These are phyloP conservation scores for Buceros bicornis DNA, from an alignment of 2,797 vertebrate genomes.

Conservation along the genomic window DNA sequence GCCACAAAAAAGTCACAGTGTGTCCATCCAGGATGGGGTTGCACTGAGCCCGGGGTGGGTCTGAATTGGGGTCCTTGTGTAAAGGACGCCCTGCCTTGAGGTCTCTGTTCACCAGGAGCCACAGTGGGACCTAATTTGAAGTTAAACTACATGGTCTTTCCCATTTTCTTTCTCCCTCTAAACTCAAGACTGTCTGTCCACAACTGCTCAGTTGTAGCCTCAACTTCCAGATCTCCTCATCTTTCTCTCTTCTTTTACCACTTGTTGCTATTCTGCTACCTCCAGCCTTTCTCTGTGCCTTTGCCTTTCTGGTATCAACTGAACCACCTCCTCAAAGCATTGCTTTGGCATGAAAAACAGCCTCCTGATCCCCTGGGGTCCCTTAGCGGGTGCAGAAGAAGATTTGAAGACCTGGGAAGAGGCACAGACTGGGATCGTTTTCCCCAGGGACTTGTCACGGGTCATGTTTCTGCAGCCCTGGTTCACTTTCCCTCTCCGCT, in stretches of 20 bases:
- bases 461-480: fast-evolving
- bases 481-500: not conserved
- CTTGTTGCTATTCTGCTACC: not conserved
- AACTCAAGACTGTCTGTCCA: not conserved
- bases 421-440: not conserved
- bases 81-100: not conserved
- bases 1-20: fast-evolving
- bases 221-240: not conserved
- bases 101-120: not conserved
- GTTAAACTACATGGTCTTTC: not conserved
- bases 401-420: fast-evolving
- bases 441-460: not conserved
- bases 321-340: not conserved
- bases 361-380: fast-evolving
- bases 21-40: not conserved
- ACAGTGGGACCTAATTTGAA: not conserved
- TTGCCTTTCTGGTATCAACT: fast-evolving
- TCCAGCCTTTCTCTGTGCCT: not conserved
- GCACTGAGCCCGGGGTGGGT: not conserved
- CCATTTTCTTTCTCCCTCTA: not conserved
- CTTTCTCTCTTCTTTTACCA: not conserved
- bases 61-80: too few relatives aligned
- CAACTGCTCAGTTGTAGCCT: fast-evolving
- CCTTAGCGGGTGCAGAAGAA: not conserved
- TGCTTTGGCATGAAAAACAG: not conserved